phyloP scores from a whole-genome alignment of 1,140 invertebrate species.

The Eupeodes corollae region DNA sequence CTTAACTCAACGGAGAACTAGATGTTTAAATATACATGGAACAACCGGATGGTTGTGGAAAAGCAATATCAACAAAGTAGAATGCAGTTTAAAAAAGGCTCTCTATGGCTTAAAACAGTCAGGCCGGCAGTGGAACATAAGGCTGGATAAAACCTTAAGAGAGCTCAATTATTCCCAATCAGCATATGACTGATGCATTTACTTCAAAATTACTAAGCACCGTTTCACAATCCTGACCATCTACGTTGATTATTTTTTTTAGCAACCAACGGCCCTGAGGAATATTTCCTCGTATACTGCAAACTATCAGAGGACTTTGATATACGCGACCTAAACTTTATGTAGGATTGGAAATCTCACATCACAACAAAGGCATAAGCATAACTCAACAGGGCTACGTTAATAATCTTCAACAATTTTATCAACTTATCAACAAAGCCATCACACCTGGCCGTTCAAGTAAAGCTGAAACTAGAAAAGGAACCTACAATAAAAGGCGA shows the following conservation, averaged over 20 bases:
- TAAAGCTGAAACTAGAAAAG: constrained; percentile 14
- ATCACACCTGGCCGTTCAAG: constrained; percentile 7
- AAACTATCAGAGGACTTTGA: too few species aligned
- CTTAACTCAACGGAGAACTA: constrained; percentile 25
- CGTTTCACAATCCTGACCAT: background rate
- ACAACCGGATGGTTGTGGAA: constrained; percentile 19
- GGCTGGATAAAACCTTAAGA: constrained; percentile 11
- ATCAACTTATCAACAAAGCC: constrained; percentile 12
- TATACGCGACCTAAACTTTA: too few species aligned
- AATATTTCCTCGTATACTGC: too few species aligned
- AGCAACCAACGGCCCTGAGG: too few species aligned
- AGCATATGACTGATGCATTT: constrained; percentile 27
- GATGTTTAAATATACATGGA: constrained; percentile 34
- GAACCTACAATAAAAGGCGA: background rate
- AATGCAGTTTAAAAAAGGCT: constrained; percentile 22
- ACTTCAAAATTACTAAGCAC: constrained; percentile 3
- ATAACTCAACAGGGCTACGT: constrained; percentile 29
- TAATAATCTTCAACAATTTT: constrained; percentile 19
- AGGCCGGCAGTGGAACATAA: too few species aligned
- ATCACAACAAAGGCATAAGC: too few species aligned
- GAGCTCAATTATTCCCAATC: constrained; percentile 15
- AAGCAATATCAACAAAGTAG: constrained; percentile 9
- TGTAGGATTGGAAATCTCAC: constrained; percentile 22
- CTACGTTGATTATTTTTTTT: constrained; percentile 23
- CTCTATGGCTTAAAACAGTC: constrained; percentile 36